Evolutionary conservation across 2,797 vertebrate genomes (phyloP).

Genomic region (Cetoscarus ocellatus): DNA sequence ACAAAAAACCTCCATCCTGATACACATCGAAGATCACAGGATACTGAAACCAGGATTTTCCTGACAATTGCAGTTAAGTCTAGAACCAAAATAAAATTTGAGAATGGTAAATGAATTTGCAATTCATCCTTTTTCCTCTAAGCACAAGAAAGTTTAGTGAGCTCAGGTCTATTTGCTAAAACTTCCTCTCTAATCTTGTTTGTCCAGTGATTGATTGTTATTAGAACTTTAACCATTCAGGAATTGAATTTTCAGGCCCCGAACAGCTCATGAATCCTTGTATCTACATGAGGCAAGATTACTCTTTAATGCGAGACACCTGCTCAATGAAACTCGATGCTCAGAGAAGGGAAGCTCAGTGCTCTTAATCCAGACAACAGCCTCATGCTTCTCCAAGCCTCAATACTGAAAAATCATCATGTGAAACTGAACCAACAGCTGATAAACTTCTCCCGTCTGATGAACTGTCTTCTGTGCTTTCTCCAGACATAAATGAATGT

Average conservation of each 20-base stretch:
- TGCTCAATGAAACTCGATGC: slow-evolving; percentile 72
- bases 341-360: slow-evolving; percentile 47
- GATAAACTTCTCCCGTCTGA: slow-evolving; percentile 6
- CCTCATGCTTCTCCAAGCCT: slow-evolving; percentile 33
- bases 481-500: slow-evolving; percentile 90
- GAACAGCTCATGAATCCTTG: slow-evolving; percentile 64
- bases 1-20: too few species aligned
- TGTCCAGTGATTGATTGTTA: slow-evolving; percentile 55
- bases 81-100: too few species aligned
- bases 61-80: too few species aligned
- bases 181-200: slow-evolving; percentile 49
- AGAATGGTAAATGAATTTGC: too few species aligned
- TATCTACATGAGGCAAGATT: slow-evolving; percentile 76
- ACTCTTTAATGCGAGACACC: slow-evolving; percentile 79
- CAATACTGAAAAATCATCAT: slow-evolving; percentile 20
- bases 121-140: slow-evolving; percentile 43
- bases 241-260: slow-evolving; percentile 65
- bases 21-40: too few species aligned
- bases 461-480: slow-evolving; percentile 27
- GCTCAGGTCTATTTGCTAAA: slow-evolving; percentile 34
- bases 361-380: slow-evolving; percentile 56
- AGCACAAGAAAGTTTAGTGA: slow-evolving; percentile 44
- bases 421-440: slow-evolving; percentile 35
- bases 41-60: too few species aligned
- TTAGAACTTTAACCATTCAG: slow-evolving; percentile 69